Conservation (phyloP, 2,113 vertebrate genomes). For the Mola mola region DNA sequence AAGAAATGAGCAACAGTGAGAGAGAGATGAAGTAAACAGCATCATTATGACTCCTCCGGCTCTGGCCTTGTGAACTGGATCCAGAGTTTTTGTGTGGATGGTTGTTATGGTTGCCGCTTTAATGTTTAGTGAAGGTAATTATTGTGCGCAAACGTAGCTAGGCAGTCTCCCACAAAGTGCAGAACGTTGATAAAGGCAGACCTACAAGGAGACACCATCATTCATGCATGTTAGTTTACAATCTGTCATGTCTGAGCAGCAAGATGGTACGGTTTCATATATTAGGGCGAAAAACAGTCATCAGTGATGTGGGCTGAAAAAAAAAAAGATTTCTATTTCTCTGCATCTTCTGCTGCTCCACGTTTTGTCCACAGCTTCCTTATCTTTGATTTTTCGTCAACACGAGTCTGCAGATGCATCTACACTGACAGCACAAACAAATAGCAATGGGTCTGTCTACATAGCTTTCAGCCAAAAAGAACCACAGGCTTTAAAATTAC, state of each 20-base stretch:
- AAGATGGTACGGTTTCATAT: slow-evolving; percentile 30
- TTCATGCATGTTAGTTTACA: slow-evolving; percentile 35
- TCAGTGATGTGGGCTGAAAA: not conserved
- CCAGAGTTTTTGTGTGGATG: slow-evolving; percentile 56
- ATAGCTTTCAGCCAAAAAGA: slow-evolving; percentile 12
- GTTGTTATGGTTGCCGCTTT: slow-evolving; percentile 45
- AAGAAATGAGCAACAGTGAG: slow-evolving; percentile 40
- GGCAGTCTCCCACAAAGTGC: slow-evolving; percentile 44
- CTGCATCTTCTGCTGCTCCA: not conserved
- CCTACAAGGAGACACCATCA: slow-evolving; percentile 4
- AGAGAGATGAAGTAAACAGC: slow-evolving; percentile 60
- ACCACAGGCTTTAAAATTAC: slow-evolving; percentile 13
- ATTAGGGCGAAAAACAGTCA: slow-evolving; percentile 10
- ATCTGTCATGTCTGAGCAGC: slow-evolving; percentile 26
- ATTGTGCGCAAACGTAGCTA: slow-evolving; percentile 43
- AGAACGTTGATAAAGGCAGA: slow-evolving; percentile 30
- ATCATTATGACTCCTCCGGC: slow-evolving; percentile 57
- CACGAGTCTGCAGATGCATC: not conserved
- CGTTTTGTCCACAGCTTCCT: not conserved
- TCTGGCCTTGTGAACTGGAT: slow-evolving; percentile 55
- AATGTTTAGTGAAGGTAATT: slow-evolving; percentile 68
- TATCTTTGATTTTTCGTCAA: slow-evolving; percentile 15
- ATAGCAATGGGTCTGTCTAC: slow-evolving; percentile 2
- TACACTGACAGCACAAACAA: slow-evolving; percentile 4
- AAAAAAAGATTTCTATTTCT: not conserved